Conservation (phyloP, 2,113 vertebrate genomes). For the Aegithalos caudatus region DNA sequence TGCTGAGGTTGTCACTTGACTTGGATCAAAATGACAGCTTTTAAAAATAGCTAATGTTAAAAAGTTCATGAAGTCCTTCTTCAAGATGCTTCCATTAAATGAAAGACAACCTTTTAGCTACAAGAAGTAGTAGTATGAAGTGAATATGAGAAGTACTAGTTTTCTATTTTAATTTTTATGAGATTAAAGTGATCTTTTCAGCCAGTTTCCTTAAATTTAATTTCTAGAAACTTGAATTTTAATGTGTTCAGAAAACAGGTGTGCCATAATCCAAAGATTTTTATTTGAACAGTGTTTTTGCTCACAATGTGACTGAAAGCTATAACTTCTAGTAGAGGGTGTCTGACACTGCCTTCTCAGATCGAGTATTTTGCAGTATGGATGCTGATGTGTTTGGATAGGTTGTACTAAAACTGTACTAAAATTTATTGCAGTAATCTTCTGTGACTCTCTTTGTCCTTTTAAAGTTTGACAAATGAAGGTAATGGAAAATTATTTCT, state of each 20-base stretch:
- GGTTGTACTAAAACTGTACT: slow-evolving; percentile 10
- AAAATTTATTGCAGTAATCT: neutral
- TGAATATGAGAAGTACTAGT: neutral
- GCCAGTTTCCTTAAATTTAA: neutral
- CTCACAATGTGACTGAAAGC: neutral
- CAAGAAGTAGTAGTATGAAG: neutral
- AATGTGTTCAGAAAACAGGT: neutral
- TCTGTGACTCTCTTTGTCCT: neutral
- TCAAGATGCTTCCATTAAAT: neutral
- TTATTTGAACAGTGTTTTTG: neutral
- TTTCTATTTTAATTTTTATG: neutral
- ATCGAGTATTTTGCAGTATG: neutral
- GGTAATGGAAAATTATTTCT: neutral
- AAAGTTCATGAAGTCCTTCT: neutral
- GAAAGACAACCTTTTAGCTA: neutral
- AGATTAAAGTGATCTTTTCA: neutral
- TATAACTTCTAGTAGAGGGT: neutral
- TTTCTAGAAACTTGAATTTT: neutral
- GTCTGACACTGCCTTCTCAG: slow-evolving; percentile 10
- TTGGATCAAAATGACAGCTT: neutral
- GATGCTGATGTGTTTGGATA: slow-evolving; percentile 14
- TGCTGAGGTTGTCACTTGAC: neutral
- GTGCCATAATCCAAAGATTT: neutral
- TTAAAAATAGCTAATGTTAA: slow-evolving; percentile 5
- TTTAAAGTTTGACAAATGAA: neutral